phyloP scores from a whole-genome alignment of 1,140 invertebrate species.

The Procambarus clarkii region DNA sequence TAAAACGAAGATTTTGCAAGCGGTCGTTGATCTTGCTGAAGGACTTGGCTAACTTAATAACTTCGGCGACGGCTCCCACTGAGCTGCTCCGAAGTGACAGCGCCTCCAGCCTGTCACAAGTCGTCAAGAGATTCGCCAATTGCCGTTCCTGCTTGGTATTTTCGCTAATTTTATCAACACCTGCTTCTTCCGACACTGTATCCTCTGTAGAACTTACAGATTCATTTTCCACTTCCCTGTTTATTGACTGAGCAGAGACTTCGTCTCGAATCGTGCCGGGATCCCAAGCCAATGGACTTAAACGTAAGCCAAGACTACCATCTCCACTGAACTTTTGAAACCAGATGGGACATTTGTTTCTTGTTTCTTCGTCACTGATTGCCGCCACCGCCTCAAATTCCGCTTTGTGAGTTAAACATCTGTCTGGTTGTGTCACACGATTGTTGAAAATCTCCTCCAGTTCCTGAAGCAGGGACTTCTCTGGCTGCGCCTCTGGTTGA shows the following conservation, averaged over 20 bases:
- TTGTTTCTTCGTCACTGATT: background rate
- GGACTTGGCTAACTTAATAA: background rate
- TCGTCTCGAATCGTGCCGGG: background rate
- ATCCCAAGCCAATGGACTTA: background rate
- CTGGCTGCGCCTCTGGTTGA: background rate
- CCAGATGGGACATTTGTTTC: background rate
- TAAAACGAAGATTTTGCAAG: background rate
- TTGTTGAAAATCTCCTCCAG: background rate
- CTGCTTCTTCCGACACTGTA: background rate
- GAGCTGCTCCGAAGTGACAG: background rate
- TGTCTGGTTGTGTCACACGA: background rate
- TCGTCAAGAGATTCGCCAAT: background rate
- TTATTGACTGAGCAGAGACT: background rate
- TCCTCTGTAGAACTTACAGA: no score
- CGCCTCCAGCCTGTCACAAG: background rate
- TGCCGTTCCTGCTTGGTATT: background rate
- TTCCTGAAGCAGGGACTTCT: conserved; percentile 26
- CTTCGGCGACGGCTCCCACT: background rate
- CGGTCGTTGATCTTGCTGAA: conserved; percentile 9
- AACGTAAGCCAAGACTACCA: background rate
- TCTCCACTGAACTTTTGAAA: conserved; percentile 7
- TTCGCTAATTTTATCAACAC: background rate
- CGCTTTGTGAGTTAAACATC: background rate
- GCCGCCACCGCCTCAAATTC: background rate
- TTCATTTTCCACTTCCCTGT: background rate